phyloP scores from a whole-genome alignment of 2,797 vertebrate genomes.

The Sparidentex hasta region DNA sequence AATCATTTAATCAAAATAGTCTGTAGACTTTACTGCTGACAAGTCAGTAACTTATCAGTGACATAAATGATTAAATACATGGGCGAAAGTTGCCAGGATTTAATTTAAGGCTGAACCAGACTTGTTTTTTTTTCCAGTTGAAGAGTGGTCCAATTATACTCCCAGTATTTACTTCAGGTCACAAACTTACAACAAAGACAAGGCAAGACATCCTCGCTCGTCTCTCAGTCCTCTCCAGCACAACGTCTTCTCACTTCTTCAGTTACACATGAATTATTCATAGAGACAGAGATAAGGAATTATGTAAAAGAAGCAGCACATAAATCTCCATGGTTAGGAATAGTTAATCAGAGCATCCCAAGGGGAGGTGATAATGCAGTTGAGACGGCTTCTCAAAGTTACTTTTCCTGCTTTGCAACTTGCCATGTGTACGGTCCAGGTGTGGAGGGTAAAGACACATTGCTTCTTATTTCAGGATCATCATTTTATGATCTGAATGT shows the following conservation, averaged over 20 bases:
- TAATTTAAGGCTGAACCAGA: neutral
- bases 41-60: neutral
- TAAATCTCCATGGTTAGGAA: constrained; percentile 78
- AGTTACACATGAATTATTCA: constrained; percentile 79
- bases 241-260: constrained; percentile 71
- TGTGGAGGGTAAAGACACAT: constrained; percentile 26
- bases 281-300: constrained; percentile 75
- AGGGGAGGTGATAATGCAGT: constrained; percentile 69
- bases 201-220: constrained; percentile 53
- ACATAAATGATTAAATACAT: constrained; percentile 10
- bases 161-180: constrained; percentile 64
- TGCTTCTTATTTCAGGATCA: neutral
- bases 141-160: constrained; percentile 47
- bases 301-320: constrained; percentile 78
- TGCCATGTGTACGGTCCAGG: constrained; percentile 35
- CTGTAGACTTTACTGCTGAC: neutral
- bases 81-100: neutral
- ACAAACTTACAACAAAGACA: constrained; percentile 65
- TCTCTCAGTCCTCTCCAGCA: constrained; percentile 51
- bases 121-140: constrained; percentile 5
- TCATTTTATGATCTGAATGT: neutral
- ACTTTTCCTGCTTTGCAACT: constrained; percentile 53
- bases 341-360: constrained; percentile 79
- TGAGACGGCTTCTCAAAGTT: constrained; percentile 60
- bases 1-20: constrained; percentile 5